Base-by-base conservation (phyloP, 2,113 vertebrate genomes). In the Camelus dromedarius region DNA sequence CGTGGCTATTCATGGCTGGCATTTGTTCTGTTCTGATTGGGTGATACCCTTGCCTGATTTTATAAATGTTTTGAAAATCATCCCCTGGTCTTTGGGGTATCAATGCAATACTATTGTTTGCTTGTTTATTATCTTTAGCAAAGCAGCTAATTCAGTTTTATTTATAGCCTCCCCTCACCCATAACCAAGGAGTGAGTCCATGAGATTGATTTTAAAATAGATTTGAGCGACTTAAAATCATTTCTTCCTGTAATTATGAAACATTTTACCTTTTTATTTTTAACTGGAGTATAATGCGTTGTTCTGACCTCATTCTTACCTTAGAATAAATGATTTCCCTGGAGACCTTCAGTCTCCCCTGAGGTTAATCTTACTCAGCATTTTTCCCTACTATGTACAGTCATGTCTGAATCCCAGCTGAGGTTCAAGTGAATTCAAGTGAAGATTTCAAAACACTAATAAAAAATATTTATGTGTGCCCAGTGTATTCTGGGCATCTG, bases 131-230 rank as follows among this genome's bases (percentile, higher is more conserved):
- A 73, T 13, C 76, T 90, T 93, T 46, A 64, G 42, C 66, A 93
- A 50, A 76, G 32, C 15, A 89, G 13, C 32, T 48, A 50, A 81
- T 88, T 30, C 15, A 5, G 6, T 70, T 92, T 73, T 93, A 80
- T 35, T 83, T 80, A 56, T 16, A 60, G 56, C 35, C 16, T 86
- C 48, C 10, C 28, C n/a, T 91, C 8, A 42, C 18, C 28, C 10
- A 50, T 46, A 30, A 88, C 32, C 24, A 75, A 67, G 11, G 56
- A 87, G 14, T 56, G 3, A 76, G 32, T 70, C 46, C 58, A 28
- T 64, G 86, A 72, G 58, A 79, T 52, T 83, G 81, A 70, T 76
- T 91, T 60, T 50, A 70, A 96, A 88, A 62, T 64, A 91, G 42
- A 66, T 42, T 50, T 69, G 64, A 87, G 32, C 52, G 77, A 42